Conservation (phyloP, 2,113 vertebrate genomes). For the Alethe castanea region DNA sequence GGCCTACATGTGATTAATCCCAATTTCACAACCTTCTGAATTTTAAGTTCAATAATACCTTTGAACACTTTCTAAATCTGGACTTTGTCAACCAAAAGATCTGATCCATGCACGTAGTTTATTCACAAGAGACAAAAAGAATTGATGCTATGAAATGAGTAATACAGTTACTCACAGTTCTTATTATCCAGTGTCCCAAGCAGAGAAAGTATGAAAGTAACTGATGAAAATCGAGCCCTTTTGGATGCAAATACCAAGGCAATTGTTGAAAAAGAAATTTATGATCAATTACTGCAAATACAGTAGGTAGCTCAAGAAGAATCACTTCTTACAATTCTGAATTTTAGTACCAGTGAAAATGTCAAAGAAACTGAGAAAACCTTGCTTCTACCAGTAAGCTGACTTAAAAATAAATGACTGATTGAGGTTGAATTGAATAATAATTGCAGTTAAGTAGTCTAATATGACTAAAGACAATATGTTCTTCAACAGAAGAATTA, state of each 20-base stretch:
- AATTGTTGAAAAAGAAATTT: not conserved
- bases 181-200: not conserved
- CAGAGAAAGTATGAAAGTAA: not conserved
- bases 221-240: not conserved
- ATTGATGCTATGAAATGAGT: not conserved
- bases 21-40: not conserved
- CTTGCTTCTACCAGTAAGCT: not conserved
- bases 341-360: not conserved
- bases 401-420: not conserved
- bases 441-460: slow-evolving; percentile 2
- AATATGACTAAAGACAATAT: not conserved
- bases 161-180: not conserved
- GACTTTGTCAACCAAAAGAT: not conserved
- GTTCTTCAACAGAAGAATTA: slow-evolving; percentile 3
- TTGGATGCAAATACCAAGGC: not conserved
- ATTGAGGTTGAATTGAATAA: not conserved
- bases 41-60: not conserved
- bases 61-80: not conserved
- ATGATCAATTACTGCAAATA: not conserved
- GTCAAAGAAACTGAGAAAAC: not conserved
- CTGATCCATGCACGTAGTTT: not conserved
- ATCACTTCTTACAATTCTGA: not conserved
- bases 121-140: not conserved
- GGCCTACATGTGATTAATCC: not conserved
- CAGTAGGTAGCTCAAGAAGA: not conserved